A percentile compares a stretch with the other conserved stretches of the same genome.
phyloP scores from a whole-genome alignment of 1,140 invertebrate genomes.

The Frieseomelitta varia region DNA sequence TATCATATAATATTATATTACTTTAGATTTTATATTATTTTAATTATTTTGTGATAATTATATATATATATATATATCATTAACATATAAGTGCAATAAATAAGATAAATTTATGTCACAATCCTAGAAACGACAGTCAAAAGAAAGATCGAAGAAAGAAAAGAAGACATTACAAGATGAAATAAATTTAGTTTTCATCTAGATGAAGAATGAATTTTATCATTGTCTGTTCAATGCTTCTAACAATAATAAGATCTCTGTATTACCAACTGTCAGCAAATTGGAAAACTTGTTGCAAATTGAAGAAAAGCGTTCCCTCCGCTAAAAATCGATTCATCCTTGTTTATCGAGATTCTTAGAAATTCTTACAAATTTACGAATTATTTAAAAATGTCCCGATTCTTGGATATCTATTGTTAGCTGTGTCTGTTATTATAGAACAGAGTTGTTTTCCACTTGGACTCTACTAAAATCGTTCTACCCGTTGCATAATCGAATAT shows the following conservation, averaged over 20 bases:
- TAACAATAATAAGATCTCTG: not conserved
- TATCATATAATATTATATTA: no score
- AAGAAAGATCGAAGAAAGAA: no score
- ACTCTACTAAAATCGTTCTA: not conserved
- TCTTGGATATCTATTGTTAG: conserved; percentile 21
- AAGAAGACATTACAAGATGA: no score
- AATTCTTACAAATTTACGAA: not conserved
- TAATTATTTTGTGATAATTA: no score
- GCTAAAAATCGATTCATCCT: not conserved
- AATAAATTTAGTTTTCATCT: no score
- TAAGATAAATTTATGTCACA: no score
- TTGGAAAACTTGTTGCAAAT: not conserved
- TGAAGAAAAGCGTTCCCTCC: not conserved
- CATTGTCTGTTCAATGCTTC: not conserved
- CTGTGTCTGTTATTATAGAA: not conserved
- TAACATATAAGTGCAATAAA: no score
- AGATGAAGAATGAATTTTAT: not conserved
- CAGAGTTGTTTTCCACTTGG: not conserved
- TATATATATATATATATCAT: no score
- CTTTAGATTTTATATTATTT: no score
- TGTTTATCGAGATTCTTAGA: not conserved
- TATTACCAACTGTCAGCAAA: not conserved
- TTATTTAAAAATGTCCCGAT: conserved; percentile 16
- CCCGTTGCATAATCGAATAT: conserved; percentile 15
- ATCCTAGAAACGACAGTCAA: no score